Conservation (phyloP, 1,140 invertebrate species). For the Aphelinus atriplicis region DNA sequence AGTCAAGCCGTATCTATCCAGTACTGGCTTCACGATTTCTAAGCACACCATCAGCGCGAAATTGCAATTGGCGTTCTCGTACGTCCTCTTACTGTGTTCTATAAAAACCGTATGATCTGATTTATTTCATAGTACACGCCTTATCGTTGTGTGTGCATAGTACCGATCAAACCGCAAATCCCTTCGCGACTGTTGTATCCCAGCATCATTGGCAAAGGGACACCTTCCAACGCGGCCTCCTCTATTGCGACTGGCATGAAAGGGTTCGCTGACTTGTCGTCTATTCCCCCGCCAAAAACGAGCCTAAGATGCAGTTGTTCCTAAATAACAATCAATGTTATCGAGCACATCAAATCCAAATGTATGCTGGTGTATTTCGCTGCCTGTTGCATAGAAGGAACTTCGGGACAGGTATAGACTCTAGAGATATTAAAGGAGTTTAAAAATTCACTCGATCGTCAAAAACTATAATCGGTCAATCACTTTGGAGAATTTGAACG, state of each 20-base stretch:
- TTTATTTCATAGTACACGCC: no score
- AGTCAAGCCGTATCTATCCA: constrained; percentile 4
- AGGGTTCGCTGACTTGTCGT: constrained; percentile 53
- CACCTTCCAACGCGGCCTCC: constrained; percentile 55
- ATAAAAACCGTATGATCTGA: not conserved
- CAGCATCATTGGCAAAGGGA: constrained; percentile 70
- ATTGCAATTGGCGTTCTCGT: not conserved
- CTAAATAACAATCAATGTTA: not conserved
- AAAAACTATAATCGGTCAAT: no score
- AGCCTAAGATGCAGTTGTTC: no score
- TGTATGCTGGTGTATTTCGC: no score
- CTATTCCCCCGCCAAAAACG: constrained; percentile 49
- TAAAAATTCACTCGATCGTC: not conserved
- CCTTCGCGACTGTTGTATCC: constrained; percentile 73
- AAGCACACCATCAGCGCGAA: not conserved
- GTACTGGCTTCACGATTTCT: no score
- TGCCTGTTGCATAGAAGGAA: no score
- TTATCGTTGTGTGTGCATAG: not conserved
- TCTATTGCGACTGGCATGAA: constrained; percentile 59
- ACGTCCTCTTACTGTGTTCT: not conserved
- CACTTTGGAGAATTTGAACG: no score
- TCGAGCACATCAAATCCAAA: no score
- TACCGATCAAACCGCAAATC: constrained; percentile 59
- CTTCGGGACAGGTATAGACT: no score
- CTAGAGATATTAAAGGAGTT: not conserved